Percentiles rank a stretch among this genome's conserved stretches.
Conservation (phyloP, 2,797 vertebrate species). For the Poecilia velifera region DNA sequence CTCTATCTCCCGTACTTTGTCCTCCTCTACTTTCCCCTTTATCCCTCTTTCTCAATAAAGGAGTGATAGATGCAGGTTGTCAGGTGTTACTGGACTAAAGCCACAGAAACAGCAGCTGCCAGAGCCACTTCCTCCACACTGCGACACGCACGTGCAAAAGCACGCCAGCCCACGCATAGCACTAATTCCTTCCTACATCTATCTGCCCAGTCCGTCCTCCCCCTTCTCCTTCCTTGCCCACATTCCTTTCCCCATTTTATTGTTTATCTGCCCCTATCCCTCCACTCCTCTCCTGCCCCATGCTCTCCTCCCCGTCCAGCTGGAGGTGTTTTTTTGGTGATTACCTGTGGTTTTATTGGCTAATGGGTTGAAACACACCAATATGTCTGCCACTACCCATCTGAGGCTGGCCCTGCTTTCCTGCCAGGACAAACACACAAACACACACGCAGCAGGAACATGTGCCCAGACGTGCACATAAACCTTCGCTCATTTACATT, state of each 20-base stretch:
- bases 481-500: conserved; percentile 60
- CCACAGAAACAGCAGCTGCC: conserved; percentile 85
- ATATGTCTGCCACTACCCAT: conserved; percentile 83
- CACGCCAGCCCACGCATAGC: conserved; percentile 31
- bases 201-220: conserved; percentile 42
- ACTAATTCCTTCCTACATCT: conserved; percentile 64
- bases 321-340: conserved; percentile 84
- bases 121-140: conserved; percentile 78
- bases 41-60: conserved; percentile 86
- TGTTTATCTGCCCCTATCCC: conserved; percentile 47
- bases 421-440: conserved; percentile 66
- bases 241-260: conserved; percentile 54
- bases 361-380: conserved; percentile 89
- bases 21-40: conserved; percentile 61
- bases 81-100: conserved; percentile 83
- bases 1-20: conserved; percentile 49
- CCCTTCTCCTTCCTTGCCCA: conserved; percentile 33
- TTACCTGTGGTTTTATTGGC: conserved; percentile 86
- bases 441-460: conserved; percentile 55
- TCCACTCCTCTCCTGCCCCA: conserved; percentile 38
- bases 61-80: conserved; percentile 88
- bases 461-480: conserved; percentile 59
- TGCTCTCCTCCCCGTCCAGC: conserved; percentile 78
- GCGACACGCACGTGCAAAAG: conserved; percentile 63
- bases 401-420: conserved; percentile 65